A percentile compares a stretch with the other conserved stretches of the same genome.
Evolutionary conservation across 2,797 vertebrate species (phyloP).

Genomic region (Podarcis lilfordi): DNA sequence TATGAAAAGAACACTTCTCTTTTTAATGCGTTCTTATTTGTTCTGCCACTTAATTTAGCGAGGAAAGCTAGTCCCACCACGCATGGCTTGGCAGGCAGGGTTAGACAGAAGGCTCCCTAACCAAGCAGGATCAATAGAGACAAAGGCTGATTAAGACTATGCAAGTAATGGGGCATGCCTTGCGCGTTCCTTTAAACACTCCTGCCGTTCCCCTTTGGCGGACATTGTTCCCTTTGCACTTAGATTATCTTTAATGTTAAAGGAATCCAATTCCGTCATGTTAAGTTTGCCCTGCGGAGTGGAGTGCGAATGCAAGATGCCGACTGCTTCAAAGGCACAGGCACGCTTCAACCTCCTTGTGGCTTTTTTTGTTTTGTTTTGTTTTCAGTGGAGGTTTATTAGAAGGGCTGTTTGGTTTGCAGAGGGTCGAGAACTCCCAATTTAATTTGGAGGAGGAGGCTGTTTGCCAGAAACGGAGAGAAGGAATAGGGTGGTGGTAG

Average conservation of each 20-base stretch:
- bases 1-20: not conserved
- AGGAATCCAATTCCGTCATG: slow-evolving; percentile 38
- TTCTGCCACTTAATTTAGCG: not conserved
- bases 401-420: not conserved
- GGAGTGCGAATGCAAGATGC: slow-evolving; percentile 42
- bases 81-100: not conserved
- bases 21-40: not conserved
- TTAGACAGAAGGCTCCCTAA: not conserved
- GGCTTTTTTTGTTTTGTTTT: not conserved
- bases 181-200: slow-evolving; percentile 6
- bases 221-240: slow-evolving; percentile 32
- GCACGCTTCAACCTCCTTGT: not conserved
- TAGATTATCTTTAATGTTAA: slow-evolving; percentile 28
- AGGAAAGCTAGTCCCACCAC: rapidly evolving
- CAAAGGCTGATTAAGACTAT: not conserved
- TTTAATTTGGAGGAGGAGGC: not conserved
- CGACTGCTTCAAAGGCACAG: slow-evolving; percentile 28
- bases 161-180: not conserved
- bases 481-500: too few relatives aligned
- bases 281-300: slow-evolving; percentile 45
- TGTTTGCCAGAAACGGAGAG: rapidly evolving
- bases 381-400: not conserved
- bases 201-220: slow-evolving; percentile 6
- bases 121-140: slow-evolving; percentile 20
- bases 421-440: not conserved